Evolutionary conservation across 2,113 vertebrate species (phyloP).

Genomic region (Charadrius vociferus): DNA sequence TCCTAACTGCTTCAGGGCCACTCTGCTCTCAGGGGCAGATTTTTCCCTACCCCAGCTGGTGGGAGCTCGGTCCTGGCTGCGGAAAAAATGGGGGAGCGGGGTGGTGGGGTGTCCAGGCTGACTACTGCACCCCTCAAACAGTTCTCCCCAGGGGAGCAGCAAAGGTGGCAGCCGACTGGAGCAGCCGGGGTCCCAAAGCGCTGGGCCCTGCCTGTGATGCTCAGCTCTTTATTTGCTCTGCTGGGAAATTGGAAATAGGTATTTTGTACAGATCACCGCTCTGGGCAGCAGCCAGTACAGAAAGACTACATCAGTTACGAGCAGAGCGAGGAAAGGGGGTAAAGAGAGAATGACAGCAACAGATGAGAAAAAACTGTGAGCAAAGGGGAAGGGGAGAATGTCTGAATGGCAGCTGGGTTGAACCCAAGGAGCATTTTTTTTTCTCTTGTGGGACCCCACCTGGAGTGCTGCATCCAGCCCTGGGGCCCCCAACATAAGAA

Average conservation of each 20-base stretch:
- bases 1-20: neutral
- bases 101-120: neutral
- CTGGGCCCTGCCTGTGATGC: neutral
- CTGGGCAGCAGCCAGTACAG: neutral
- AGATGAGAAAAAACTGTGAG: neutral
- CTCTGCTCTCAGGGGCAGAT: neutral
- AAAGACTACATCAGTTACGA: neutral
- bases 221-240: neutral
- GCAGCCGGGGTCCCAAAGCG: fast-evolving
- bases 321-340: neutral
- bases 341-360: neutral
- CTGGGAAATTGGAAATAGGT: neutral
- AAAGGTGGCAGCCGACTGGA: neutral
- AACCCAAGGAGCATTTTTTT: neutral
- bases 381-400: neutral
- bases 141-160: neutral
- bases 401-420: neutral
- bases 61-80: fast-evolving
- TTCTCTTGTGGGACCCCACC: neutral
- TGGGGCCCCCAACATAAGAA: neutral
- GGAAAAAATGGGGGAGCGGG: too few species aligned
- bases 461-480: neutral
- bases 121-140: neutral
- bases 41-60: neutral
- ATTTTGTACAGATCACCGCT: neutral